Percentiles rank a stretch among this genome's conserved stretches.
Conservation (phyloP, 2,797 vertebrate genomes). For the Rhinella marina region DNA sequence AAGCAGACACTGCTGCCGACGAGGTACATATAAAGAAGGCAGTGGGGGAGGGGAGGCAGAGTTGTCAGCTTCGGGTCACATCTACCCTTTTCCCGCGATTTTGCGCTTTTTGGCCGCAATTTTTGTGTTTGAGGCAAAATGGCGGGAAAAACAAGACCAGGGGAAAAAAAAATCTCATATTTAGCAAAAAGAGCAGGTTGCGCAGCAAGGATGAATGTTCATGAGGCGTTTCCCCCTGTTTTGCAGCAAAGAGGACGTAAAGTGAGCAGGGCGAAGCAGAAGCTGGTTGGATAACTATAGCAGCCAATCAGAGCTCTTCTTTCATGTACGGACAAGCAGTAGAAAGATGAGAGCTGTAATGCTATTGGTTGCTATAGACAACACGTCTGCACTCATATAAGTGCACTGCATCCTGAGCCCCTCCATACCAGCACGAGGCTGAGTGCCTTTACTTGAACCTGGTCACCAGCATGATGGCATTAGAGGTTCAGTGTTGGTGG, state of each 20-base stretch:
- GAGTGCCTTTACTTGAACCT: too few relatives aligned
- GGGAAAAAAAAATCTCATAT: too few relatives aligned
- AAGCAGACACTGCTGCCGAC: conserved; percentile 8
- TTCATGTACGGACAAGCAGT: not conserved
- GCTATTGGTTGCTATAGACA: not conserved
- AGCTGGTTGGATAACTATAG: not conserved
- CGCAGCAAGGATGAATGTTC: too few relatives aligned
- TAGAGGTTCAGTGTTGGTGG: too few relatives aligned
- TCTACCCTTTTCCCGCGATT: not conserved
- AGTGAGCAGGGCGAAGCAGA: too few relatives aligned
- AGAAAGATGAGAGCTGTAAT: not conserved
- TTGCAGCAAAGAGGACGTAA: too few relatives aligned
- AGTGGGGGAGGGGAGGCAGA: not conserved
- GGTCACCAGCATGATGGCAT: too few relatives aligned
- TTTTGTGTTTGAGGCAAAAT: not conserved
- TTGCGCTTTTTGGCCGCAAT: not conserved
- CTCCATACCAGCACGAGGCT: too few relatives aligned
- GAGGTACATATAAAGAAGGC: conserved; percentile 31
- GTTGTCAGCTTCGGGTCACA: not conserved
- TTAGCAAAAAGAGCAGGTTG: too few relatives aligned
- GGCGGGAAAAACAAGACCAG: not conserved
- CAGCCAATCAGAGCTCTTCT: not conserved
- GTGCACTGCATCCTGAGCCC: not conserved
- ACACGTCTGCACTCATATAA: not conserved
- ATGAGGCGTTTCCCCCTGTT: too few relatives aligned